Base-by-base conservation (phyloP, 2,888 invertebrate species). In the Ornithoptera alexandrae region DNA sequence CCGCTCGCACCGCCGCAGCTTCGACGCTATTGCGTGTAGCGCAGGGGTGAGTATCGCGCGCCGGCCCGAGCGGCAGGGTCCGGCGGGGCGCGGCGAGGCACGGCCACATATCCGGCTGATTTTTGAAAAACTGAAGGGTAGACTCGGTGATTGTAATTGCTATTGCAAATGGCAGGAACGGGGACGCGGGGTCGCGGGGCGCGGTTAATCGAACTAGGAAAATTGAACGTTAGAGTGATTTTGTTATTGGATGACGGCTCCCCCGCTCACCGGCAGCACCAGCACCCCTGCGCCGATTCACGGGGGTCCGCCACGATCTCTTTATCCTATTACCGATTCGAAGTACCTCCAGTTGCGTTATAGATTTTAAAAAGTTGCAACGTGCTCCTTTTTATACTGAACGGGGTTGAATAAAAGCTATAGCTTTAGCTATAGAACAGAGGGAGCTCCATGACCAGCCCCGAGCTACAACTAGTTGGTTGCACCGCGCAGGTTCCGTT, bases 131-230 rank as follows among this genome's bases (percentile, higher is more conserved):
- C 74, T 74, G 74, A 72, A 78, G 77, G 76, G 77, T 81, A 83
- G 79, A 53, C 56, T 56, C 75, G 74, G 79, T 84, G 80, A 86
- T 84, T 82, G 83, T 85, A 83, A 88, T 85, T 85, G 82, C 84
- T 82, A 88, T 91, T 90, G 88, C 90, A 90, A 90, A 90, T 90
- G 90, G 90, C 90, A 89, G 72, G 71, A 74, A 4, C 18, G 62
- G 65, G n/a, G 53, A 18, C 18, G 60, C 67, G 39, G 39, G 39
- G 8, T 39, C 39, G 67, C 71, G 73, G 83, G 80, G 84, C 78
- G 79, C 81, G 80, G 87, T 76, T 88, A 88, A 88, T 88, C 86
- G 80, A 86, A 87, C 87, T 78, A 77, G 67, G 75, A 80, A 82
- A 83, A 83, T 81, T 79, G 76, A 78, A 69, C 75, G 39, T 39